Conservation (phyloP, 2,888 invertebrate species). For the Therioaphis trifolii region DNA sequence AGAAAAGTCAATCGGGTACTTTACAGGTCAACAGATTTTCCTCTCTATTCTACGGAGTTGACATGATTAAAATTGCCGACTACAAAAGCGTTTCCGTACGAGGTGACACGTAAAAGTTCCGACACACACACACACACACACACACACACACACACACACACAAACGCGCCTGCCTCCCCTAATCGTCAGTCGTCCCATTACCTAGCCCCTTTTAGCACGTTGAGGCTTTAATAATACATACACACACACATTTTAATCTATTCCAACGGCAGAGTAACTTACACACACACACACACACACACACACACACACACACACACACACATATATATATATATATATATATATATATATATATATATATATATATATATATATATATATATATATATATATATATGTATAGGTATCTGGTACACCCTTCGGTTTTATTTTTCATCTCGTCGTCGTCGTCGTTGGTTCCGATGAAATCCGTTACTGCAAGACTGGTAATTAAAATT, state of each 20-base stretch:
- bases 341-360: no score
- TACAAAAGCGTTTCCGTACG: constrained; percentile 48
- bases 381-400: no score
- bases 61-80: constrained; percentile 57
- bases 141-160: no score
- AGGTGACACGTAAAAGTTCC: constrained; percentile 43
- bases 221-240: not conserved
- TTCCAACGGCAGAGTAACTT: not conserved
- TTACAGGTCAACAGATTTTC: constrained; percentile 54
- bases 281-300: no score
- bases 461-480: not conserved
- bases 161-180: no score
- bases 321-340: no score
- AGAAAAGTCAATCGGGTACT: constrained; percentile 58
- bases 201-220: not conserved
- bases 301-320: no score
- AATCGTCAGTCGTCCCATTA: no score
- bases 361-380: no score
- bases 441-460: not conserved
- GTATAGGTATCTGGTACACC: no score
- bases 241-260: not conserved
- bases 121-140: not conserved
- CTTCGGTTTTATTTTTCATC: not conserved
- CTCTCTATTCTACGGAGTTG: constrained; percentile 25
- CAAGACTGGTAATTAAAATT: constrained; percentile 7